Percentiles rank a stretch among this genome's conserved stretches.
Evolutionary conservation across 2,113 vertebrate species (phyloP).

Genomic region (Raja brachyura): DNA sequence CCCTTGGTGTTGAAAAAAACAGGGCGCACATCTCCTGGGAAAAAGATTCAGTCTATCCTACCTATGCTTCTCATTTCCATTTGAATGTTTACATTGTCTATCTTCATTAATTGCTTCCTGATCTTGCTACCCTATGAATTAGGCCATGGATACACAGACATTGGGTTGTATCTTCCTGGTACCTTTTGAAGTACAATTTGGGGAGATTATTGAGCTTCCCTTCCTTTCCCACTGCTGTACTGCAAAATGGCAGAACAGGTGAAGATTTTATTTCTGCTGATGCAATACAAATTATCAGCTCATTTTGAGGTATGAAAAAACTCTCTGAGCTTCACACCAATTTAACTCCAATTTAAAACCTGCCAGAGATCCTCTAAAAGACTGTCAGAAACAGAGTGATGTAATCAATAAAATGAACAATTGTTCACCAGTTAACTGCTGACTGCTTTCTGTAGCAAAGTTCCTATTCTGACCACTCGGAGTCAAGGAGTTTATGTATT

Average conservation of each 20-base stretch:
- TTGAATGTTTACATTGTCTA: not conserved
- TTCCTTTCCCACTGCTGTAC: not conserved
- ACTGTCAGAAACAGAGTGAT: not conserved
- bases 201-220: not conserved
- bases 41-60: no score
- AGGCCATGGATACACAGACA: no score
- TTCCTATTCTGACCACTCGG: not conserved
- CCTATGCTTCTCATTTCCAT: slow-evolving; percentile 12
- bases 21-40: no score
- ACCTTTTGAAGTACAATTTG: not conserved
- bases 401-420: not conserved
- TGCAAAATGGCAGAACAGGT: not conserved
- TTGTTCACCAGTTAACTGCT: not conserved
- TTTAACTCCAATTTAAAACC: not conserved
- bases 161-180: no score
- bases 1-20: no score
- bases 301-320: not conserved
- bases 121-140: no score
- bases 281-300: not conserved
- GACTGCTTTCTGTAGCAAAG: not conserved
- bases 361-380: not conserved
- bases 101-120: not conserved
- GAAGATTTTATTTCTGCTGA: not conserved
- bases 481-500: not conserved
- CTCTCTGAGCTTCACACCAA: not conserved